Conservation (phyloP, 2,797 vertebrate genomes). For the Lepilemur septentrionalis region DNA sequence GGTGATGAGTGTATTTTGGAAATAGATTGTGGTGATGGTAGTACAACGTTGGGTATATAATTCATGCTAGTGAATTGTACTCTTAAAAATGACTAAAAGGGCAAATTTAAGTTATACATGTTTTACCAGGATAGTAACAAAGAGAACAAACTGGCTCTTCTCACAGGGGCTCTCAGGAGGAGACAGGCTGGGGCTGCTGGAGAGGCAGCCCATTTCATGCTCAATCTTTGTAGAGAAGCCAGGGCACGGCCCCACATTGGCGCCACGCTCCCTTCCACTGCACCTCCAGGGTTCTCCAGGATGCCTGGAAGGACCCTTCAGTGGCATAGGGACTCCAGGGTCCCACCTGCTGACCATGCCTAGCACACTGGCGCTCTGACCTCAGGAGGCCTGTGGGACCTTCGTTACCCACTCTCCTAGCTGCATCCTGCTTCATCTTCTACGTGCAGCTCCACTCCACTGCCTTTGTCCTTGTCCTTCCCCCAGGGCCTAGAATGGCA, state of each 20-base stretch:
- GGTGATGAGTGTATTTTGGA: not conserved
- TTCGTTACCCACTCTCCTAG: not conserved
- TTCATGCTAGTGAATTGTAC: not conserved
- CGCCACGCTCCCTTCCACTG: fast-evolving
- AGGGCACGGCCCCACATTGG: not conserved
- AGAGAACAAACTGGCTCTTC: not conserved
- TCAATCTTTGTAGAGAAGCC: not conserved
- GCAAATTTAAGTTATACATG: not conserved
- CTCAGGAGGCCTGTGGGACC: not conserved
- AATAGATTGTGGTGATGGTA: not conserved
- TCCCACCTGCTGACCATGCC: not conserved
- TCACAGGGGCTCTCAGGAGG: not conserved
- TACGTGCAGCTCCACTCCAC: not conserved
- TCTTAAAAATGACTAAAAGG: not conserved
- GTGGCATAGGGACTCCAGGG: not conserved
- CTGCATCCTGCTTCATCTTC: not conserved
- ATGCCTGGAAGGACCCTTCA: not conserved
- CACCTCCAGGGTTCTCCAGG: not conserved
- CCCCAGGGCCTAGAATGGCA: not conserved
- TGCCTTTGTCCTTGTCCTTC: not conserved
- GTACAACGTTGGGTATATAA: not conserved
- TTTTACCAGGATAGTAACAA: not conserved
- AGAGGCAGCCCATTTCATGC: not conserved
- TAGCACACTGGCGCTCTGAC: not conserved
- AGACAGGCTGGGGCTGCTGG: not conserved